Evolutionary conservation across 2,797 vertebrate species (phyloP).

Genomic region (Limnodromus scolopaceus): DNA sequence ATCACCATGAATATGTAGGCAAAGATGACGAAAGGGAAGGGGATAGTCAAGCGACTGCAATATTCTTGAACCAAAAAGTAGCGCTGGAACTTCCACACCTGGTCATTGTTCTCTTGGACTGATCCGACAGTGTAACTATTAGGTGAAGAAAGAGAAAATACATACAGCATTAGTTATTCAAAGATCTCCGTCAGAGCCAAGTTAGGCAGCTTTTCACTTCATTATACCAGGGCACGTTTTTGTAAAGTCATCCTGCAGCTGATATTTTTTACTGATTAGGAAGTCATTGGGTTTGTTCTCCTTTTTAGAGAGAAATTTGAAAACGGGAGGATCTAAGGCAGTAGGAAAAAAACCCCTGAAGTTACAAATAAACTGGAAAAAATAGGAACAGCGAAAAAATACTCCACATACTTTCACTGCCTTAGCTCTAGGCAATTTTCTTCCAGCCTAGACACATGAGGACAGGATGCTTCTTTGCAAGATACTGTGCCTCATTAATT

Average conservation of each 20-base stretch:
- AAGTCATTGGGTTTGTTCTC: neutral
- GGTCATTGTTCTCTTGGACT: conserved; percentile 83
- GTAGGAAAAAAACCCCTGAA: neutral
- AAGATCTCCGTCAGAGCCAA: neutral
- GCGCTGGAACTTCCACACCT: conserved; percentile 85
- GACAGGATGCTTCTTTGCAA: neutral
- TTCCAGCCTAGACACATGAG: neutral
- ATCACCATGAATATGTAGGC: conserved; percentile 81
- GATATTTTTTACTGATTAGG: neutral
- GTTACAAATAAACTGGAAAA: neutral
- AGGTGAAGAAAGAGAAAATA: neutral
- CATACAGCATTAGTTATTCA: neutral
- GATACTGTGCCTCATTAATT: neutral
- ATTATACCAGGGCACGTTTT: neutral
- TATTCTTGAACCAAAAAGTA: conserved; percentile 84
- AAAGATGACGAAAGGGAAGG: conserved; percentile 82
- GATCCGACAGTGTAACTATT: conserved; percentile 81
- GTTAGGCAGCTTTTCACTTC: neutral
- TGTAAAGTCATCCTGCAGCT: neutral
- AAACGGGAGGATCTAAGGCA: neutral
- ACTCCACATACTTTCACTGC: neutral
- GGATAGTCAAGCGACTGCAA: conserved; percentile 80
- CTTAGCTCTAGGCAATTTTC: neutral
- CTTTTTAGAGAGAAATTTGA: neutral
- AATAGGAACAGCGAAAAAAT: neutral